Evolutionary conservation across 2,888 invertebrate genomes (phyloP).

Genomic region (Priocnemis perturbator): DNA sequence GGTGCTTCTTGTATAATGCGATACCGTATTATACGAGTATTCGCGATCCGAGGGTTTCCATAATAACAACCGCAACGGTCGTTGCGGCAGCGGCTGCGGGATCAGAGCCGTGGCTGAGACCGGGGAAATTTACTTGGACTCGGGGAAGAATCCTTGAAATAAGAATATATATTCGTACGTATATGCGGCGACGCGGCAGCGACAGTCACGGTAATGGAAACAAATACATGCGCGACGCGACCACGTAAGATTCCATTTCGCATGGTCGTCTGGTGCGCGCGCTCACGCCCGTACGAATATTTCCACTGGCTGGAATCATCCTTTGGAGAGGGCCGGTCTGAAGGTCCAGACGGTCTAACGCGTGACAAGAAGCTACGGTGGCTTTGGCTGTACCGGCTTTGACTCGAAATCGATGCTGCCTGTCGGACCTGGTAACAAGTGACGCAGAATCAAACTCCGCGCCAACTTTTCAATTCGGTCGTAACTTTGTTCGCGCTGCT

Average conservation of each 20-base stretch:
- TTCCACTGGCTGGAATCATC: background rate
- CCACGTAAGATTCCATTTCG: conserved; percentile 15
- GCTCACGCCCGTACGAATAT: background rate
- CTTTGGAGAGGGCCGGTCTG: background rate
- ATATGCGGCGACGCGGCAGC: conserved; percentile 6
- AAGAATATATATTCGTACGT: conserved; percentile 16
- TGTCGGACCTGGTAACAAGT: background rate
- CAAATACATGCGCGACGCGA: conserved; percentile 6
- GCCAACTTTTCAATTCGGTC: background rate
- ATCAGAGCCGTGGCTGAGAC: conserved; percentile 8
- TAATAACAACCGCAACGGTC: conserved; percentile 32
- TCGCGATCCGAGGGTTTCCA: conserved; percentile 31
- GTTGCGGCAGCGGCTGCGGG: conserved; percentile 1
- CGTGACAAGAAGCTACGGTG: too few relatives aligned
- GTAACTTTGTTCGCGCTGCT: background rate
- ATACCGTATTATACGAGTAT: conserved; percentile 27
- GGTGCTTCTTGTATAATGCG: background rate
- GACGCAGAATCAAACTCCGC: too few relatives aligned
- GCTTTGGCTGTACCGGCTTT: too few relatives aligned
- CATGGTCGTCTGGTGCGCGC: background rate
- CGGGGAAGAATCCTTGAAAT: conserved; percentile 19
- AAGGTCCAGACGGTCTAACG: too few relatives aligned
- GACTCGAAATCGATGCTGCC: conserved; percentile 9
- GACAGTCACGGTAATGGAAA: conserved; percentile 9
- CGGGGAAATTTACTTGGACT: conserved; percentile 8